Base-by-base conservation (phyloP, 2,888 invertebrate genomes). In the Eristalinus aeneus region DNA sequence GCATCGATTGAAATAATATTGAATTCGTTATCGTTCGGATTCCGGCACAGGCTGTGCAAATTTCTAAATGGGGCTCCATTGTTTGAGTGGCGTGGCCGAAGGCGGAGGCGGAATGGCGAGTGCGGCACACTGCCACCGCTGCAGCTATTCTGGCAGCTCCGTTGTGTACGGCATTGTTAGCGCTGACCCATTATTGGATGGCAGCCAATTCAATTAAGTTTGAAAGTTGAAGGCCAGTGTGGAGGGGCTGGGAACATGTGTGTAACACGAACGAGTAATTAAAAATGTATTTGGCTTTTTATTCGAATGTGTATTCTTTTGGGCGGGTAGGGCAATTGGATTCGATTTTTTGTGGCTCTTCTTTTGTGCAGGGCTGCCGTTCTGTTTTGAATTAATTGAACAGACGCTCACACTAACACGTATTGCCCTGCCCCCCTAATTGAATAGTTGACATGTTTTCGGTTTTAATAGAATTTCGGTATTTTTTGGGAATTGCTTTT, bases 221-320 rank as follows among this genome's bases (percentile, higher is more conserved):
- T 86, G 86, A 86, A 86, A 86, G 86, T 86, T 86, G 86, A 86
- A 86, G 86, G 86, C 86, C 82, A 86, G 73, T n/a, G 23, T n/a
- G 23, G 68, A 10, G 22, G 73, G 22, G 36, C 64, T 36, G 31
- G 79, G 71, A 74, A 71, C 81, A 77, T 81, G 85, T 85, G 80
- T 72, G 80, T 80, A 80, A 75, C 85, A 82, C 82, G 82, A 82
- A 74, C 61, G 65, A 74, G 82, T 82, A 86, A 86, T 86, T 86
- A 86, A 86, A 86, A 86, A 82, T 86, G 77, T 82, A 73, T 81
- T 85, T 71, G 69, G 12, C 22, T 61, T 75, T 63, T 60, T 36
- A 36, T 73, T 71, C 27, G 36, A 46, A 69, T 6, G 22, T 68
- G 73, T 31, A 69, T 69, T 53, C 27, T 60, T 61, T 12, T 46